phyloP scores from a whole-genome alignment of 2,113 vertebrate species.

The Callionymus lyra region DNA sequence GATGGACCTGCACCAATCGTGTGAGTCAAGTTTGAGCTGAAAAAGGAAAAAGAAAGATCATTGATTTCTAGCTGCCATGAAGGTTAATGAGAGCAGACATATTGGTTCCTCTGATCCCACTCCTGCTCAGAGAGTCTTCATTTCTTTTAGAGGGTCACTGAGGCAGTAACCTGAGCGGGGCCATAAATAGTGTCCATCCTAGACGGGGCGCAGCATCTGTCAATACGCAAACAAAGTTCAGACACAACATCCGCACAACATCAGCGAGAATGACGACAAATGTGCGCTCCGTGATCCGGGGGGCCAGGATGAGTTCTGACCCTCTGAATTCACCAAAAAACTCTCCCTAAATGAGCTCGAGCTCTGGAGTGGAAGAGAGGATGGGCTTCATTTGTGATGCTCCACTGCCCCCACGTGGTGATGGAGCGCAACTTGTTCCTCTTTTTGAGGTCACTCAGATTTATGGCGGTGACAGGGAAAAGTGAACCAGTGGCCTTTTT shows the following conservation, averaged over 20 bases:
- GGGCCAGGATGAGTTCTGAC: too few species aligned
- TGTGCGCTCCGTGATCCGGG: too few species aligned
- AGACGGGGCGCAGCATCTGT: constrained; percentile 50
- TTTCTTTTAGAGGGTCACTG: constrained; percentile 56
- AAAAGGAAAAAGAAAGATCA: constrained; percentile 17
- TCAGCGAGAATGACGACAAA: too few species aligned
- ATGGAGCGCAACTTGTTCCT: neutral
- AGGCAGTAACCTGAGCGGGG: constrained; percentile 54
- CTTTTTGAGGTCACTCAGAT: constrained; percentile 68
- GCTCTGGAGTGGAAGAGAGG: too few species aligned
- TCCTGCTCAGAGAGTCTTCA: constrained; percentile 37
- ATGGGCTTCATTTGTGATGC: constrained; percentile 41
- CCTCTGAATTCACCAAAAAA: too few species aligned
- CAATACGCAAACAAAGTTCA: constrained; percentile 52
- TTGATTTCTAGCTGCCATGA: constrained; percentile 36
- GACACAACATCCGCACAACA: constrained; percentile 43
- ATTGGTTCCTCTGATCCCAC: constrained; percentile 36
- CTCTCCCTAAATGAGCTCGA: too few species aligned
- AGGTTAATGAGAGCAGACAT: constrained; percentile 52
- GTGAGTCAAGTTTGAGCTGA: constrained; percentile 2
- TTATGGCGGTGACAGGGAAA: constrained; percentile 63
- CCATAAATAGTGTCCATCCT: constrained; percentile 60
- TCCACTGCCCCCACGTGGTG: constrained; percentile 63
- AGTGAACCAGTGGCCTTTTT: constrained; percentile 59
- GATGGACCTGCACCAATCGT: too few species aligned